phyloP scores from a whole-genome alignment of 2,113 vertebrate species.

The Macquaria ambigua region DNA sequence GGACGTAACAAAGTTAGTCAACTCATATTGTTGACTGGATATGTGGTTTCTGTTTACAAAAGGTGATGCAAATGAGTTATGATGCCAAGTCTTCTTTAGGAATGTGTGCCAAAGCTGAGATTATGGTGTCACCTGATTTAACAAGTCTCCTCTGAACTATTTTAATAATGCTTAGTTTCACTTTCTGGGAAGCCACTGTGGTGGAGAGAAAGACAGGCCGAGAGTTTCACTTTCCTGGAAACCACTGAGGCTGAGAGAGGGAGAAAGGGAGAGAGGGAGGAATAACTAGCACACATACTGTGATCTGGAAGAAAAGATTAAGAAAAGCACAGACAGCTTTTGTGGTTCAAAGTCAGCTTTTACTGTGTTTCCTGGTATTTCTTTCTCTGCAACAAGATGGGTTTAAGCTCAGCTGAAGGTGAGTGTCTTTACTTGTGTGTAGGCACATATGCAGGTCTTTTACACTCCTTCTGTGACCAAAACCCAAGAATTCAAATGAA shows the following conservation, averaged over 20 bases:
- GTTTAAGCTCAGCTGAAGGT: neutral
- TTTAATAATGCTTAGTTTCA: neutral
- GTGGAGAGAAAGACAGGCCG: neutral
- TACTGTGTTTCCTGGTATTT: neutral
- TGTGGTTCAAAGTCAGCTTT: neutral
- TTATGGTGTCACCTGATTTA: neutral
- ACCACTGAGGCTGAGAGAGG: rapidly evolving
- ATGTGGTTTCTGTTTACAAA: neutral
- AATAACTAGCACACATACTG: neutral
- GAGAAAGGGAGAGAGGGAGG: neutral
- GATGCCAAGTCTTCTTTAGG: neutral
- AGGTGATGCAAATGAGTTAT: neutral
- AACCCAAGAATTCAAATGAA: neutral
- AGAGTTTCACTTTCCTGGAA: conserved; percentile 31
- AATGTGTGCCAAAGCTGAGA: neutral
- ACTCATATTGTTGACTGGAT: neutral
- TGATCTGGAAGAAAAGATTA: neutral
- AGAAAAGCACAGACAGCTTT: rapidly evolving
- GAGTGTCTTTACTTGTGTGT: neutral
- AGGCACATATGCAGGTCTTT: neutral
- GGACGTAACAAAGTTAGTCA: neutral
- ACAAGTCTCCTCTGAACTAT: neutral
- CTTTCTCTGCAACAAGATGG: conserved; percentile 27
- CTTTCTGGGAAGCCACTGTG: neutral
- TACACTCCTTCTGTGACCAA: neutral